These are phyloP conservation scores for Iselma pallidipennis DNA, from an alignment of 2,888 invertebrate species.

Conservation along the genomic window DNA sequence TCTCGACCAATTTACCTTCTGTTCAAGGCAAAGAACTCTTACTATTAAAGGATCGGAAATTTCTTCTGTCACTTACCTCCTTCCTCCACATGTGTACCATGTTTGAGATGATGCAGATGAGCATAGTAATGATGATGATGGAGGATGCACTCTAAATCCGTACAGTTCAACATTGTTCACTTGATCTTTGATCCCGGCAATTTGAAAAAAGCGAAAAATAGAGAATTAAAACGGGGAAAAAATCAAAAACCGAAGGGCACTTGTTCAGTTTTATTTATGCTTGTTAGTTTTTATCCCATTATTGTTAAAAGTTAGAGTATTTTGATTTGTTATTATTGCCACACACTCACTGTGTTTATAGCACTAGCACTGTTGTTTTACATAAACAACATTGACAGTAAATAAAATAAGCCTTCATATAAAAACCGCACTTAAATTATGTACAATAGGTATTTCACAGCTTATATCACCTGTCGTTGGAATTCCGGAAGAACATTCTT, in stretches of 20 bases:
- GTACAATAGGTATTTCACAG: constrained; percentile 1
- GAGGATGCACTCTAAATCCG: constrained; percentile 76
- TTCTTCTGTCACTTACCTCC: constrained; percentile 59
- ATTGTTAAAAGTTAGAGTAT: background rate
- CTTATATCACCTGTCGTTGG: constrained; percentile 10
- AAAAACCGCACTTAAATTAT: constrained; percentile 11
- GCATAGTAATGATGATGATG: constrained; percentile 77
- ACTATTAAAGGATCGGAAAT: constrained; percentile 23
- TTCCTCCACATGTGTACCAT: constrained; percentile 67
- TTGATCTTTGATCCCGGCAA: background rate
- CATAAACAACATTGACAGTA: constrained; percentile 12
- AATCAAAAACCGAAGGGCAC: background rate
- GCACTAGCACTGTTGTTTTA: constrained; percentile 14
- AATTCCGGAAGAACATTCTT: background rate
- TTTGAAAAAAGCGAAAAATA: background rate
- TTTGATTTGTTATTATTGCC: constrained; percentile 11
- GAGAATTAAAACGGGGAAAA: background rate
- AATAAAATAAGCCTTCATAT: too few species aligned
- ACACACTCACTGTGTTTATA: constrained; percentile 12
- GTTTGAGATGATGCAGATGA: constrained; percentile 70
- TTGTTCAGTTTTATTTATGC: background rate
- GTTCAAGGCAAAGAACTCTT: constrained; percentile 37
- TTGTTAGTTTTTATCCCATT: constrained; percentile 18
- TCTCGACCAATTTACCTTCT: constrained; percentile 37
- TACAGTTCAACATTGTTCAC: constrained; percentile 72